Conservation (phyloP, 2,888 invertebrate genomes). For the Allophyes oxyacanthae region DNA sequence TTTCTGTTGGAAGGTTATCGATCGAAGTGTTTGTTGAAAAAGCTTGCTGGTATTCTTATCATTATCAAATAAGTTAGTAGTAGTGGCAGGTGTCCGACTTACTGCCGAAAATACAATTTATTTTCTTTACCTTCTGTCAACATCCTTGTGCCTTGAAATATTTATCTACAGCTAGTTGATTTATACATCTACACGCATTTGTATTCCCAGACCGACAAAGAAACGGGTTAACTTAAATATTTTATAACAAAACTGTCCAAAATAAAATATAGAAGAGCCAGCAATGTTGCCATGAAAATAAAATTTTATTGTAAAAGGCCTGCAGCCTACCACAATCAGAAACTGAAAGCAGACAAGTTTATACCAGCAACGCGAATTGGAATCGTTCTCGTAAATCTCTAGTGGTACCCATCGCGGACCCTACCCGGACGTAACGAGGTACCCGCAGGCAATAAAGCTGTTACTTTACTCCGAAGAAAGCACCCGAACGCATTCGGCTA, state of each 20-base stretch:
- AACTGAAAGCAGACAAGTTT: slow-evolving; percentile 34
- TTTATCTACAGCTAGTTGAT: too few relatives aligned
- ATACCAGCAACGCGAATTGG: slow-evolving; percentile 36
- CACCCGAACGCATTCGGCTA: slow-evolving; percentile 52
- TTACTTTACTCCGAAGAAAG: slow-evolving; percentile 55
- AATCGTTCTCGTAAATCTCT: slow-evolving; percentile 55
- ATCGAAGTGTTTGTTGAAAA: too few relatives aligned
- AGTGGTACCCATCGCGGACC: slow-evolving; percentile 27
- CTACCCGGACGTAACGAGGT: slow-evolving; percentile 53
- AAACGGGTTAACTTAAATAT: too few relatives aligned
- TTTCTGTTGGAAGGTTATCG: too few relatives aligned
- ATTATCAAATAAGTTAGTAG: too few relatives aligned
- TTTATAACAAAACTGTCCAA: background rate
- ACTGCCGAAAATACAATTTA: too few relatives aligned
- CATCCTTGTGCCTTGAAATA: too few relatives aligned
- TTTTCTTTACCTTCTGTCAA: too few relatives aligned
- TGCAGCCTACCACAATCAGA: slow-evolving; percentile 9
- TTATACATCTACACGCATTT: too few relatives aligned
- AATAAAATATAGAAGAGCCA: background rate
- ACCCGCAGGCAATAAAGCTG: slow-evolving; percentile 62
- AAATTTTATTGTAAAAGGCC: slow-evolving; percentile 1
- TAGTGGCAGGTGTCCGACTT: too few relatives aligned
- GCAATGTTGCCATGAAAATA: background rate
- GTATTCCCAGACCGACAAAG: too few relatives aligned
- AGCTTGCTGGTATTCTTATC: too few relatives aligned